phyloP scores from a whole-genome alignment of 2,113 vertebrate species.

The Embiotoca jacksoni region DNA sequence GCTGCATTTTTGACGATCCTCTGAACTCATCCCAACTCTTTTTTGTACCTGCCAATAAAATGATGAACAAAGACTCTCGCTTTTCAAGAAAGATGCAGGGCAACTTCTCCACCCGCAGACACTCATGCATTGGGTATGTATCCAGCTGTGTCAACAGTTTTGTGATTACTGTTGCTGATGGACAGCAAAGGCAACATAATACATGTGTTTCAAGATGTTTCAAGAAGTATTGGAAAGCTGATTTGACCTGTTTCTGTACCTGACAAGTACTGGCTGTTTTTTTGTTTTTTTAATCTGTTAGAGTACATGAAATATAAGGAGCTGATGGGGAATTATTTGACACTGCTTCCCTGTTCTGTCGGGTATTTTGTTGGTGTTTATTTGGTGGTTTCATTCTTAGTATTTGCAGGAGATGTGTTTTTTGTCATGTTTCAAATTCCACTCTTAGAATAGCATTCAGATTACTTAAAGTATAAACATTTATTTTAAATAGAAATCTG shows the following conservation, averaged over 20 bases:
- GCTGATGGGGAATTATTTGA: neutral
- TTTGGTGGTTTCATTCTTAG: neutral
- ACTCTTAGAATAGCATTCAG: neutral
- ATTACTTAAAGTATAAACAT: neutral
- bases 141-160: neutral
- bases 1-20: conserved; percentile 30
- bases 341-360: conserved; percentile 3
- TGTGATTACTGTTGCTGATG: neutral
- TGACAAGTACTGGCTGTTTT: neutral
- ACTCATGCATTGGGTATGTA: conserved; percentile 88
- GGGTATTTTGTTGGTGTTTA: neutral
- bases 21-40: conserved; percentile 15
- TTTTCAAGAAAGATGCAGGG: conserved; percentile 79
- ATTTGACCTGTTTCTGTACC: conserved; percentile 11
- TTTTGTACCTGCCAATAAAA: conserved; percentile 30
- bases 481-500: neutral
- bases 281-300: neutral
- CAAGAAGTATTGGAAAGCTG: neutral
- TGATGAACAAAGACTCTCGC: conserved; percentile 85
- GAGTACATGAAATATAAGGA: neutral
- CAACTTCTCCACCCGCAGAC: conserved; percentile 84
- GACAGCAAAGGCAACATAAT: neutral
- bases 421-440: neutral
- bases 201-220: conserved; percentile 8
- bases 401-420: neutral